phyloP scores from a whole-genome alignment of 2,888 invertebrate genomes.

The Coremacera marginata region DNA sequence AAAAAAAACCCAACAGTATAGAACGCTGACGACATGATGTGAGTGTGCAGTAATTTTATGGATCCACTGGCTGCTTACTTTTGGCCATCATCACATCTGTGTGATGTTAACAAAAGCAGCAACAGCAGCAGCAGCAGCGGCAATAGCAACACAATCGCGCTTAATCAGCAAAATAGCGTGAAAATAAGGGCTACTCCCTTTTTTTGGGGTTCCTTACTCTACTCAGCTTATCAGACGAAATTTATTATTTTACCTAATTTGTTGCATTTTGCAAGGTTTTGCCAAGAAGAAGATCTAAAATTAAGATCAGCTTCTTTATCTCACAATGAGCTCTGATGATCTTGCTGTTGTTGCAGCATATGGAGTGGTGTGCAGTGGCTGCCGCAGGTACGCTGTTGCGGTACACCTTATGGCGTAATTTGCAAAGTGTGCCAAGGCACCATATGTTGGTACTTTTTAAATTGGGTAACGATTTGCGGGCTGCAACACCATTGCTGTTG shows the following conservation, averaged over 20 bases:
- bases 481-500: neutral
- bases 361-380: neutral
- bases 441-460: neutral
- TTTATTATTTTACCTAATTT: constrained; percentile 43
- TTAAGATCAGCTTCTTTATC: constrained; percentile 55
- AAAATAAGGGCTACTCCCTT: constrained; percentile 48
- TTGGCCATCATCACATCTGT: constrained; percentile 59
- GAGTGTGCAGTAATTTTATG: constrained; percentile 33
- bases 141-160: constrained; percentile 45
- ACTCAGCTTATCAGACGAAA: constrained; percentile 20
- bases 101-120: constrained; percentile 34
- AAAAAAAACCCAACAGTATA: neutral
- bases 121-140: neutral
- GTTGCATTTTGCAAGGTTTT: constrained; percentile 47
- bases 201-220: constrained; percentile 14
- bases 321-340: constrained; percentile 32
- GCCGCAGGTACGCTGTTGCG: neutral
- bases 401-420: constrained; percentile 17
- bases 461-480: constrained; percentile 11
- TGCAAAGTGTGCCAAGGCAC: constrained; percentile 7
- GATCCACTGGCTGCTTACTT: constrained; percentile 7
- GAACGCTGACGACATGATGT: constrained; percentile 1
- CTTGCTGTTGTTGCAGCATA: neutral
- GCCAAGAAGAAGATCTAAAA: constrained; percentile 51
- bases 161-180: constrained; percentile 51